These are phyloP conservation scores for Myrmecobius fasciatus DNA, from an alignment of 2,113 vertebrate species.

Conservation along the genomic window DNA sequence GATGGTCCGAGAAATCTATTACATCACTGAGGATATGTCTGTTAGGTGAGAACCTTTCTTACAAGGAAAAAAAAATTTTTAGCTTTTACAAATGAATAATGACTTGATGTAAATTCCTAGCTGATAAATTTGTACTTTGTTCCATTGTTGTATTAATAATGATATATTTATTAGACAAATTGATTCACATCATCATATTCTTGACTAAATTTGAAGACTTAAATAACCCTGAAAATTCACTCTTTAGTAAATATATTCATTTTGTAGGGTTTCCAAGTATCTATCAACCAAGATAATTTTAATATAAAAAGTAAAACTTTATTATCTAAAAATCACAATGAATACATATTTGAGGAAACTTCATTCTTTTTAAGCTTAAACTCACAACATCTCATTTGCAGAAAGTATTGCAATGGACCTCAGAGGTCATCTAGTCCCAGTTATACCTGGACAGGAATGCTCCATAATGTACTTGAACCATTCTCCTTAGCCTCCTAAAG, in stretches of 20 bases:
- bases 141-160: neutral
- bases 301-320: neutral
- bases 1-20: conserved; percentile 99
- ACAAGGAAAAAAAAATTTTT: neutral
- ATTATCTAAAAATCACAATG: neutral
- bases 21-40: conserved; percentile 97
- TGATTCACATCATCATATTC: neutral
- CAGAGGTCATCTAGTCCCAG: neutral
- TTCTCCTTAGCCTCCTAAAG: neutral
- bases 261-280: neutral
- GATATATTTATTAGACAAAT: neutral
- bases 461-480: neutral
- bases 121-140: neutral
- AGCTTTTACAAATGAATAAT: neutral
- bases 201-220: neutral
- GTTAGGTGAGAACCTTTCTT: conserved; percentile 89
- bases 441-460: neutral
- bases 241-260: neutral
- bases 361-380: neutral
- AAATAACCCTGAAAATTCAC: neutral
- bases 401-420: neutral
- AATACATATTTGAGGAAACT: neutral
- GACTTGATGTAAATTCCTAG: neutral
- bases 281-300: neutral
- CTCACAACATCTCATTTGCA: neutral